phyloP scores from a whole-genome alignment of 2,113 vertebrate genomes.

The Ptychochromis oligacanthus region DNA sequence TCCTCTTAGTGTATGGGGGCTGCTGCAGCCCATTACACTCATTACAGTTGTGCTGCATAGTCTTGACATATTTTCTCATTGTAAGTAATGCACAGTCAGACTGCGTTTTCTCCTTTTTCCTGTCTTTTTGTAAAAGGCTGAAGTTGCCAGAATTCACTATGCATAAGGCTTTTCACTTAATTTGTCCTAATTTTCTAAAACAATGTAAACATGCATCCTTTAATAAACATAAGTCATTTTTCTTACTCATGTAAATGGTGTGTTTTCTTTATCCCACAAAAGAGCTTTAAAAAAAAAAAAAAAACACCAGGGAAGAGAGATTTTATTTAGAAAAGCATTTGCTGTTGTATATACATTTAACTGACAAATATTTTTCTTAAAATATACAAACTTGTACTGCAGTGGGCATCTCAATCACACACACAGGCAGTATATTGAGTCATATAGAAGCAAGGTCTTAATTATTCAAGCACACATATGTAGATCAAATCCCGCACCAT shows the following conservation, averaged over 20 bases:
- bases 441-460: not conserved
- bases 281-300: not conserved
- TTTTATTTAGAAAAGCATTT: constrained; percentile 45
- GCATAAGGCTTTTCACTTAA: constrained; percentile 53
- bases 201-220: constrained; percentile 54
- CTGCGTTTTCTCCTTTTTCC: constrained; percentile 14
- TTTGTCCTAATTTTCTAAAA: constrained; percentile 65
- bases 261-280: constrained; percentile 31
- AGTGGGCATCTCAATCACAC: too few relatives aligned
- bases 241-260: constrained; percentile 31
- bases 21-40: not conserved
- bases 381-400: too few relatives aligned
- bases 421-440: not conserved
- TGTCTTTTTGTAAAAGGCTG: constrained; percentile 41
- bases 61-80: constrained; percentile 20
- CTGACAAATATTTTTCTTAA: not conserved
- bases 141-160: constrained; percentile 26
- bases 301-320: not conserved
- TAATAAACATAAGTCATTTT: constrained; percentile 68
- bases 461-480: constrained; percentile 1
- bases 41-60: constrained; percentile 6
- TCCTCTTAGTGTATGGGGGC: constrained; percentile 1
- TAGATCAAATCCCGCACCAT: not conserved
- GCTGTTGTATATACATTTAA: constrained; percentile 45
- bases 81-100: constrained; percentile 23